Conservation (phyloP, 1,140 invertebrate species). For the Hesperophylax magnus region DNA sequence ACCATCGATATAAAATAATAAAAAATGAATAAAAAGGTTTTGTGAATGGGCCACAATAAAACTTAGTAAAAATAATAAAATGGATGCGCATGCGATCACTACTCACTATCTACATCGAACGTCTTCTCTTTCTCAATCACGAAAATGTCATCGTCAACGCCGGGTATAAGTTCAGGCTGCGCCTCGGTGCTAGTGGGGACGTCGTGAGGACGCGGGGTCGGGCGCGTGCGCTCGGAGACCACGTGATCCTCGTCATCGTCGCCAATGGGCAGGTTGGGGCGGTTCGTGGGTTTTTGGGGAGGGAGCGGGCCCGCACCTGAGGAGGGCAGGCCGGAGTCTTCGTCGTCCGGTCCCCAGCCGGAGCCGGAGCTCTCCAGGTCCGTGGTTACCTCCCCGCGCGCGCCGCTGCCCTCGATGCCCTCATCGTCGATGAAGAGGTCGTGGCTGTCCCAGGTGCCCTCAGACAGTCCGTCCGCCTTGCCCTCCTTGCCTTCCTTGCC, state of each 20-base stretch:
- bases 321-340: constrained; percentile 61
- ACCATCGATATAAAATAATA: no score
- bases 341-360: constrained; percentile 70
- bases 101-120: constrained; percentile 65
- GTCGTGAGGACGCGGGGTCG: neutral
- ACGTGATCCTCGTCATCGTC: constrained; percentile 31
- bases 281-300: neutral
- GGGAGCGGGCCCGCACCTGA: constrained; percentile 46
- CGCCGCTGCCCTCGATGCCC: constrained; percentile 60
- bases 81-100: constrained; percentile 66
- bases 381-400: constrained; percentile 64
- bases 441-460: constrained; percentile 6
- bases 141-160: constrained; percentile 61
- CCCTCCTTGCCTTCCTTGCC: constrained; percentile 26
- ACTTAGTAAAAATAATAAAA: constrained; percentile 60
- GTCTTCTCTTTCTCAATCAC: constrained; percentile 41
- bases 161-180: constrained; percentile 58
- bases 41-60: constrained; percentile 16
- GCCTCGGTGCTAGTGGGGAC: constrained; percentile 34
- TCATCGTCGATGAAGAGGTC: constrained; percentile 70
- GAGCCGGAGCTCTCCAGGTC: constrained; percentile 69
- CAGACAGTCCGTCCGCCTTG: neutral
- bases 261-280: neutral
- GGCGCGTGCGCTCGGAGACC: constrained; percentile 47
- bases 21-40: neutral